Conservation (phyloP, 2,888 invertebrate species). For the Fragum whitleyi region DNA sequence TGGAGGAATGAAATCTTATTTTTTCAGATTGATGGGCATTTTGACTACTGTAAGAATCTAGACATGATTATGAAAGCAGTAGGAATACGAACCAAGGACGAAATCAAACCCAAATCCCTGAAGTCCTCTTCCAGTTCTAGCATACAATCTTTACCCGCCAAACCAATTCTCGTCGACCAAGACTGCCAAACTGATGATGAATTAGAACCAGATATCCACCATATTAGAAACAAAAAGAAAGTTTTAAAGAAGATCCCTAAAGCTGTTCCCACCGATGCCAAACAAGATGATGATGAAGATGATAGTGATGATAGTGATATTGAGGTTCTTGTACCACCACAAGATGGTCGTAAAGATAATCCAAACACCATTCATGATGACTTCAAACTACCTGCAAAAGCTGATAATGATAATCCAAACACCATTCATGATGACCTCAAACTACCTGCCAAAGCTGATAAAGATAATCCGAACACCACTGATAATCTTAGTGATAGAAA, state of each 20-base stretch:
- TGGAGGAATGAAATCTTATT: no score
- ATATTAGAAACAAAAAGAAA: background rate
- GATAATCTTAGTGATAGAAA: background rate
- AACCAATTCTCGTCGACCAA: background rate
- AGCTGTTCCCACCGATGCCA: background rate
- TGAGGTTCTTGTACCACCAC: background rate
- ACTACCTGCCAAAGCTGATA: background rate
- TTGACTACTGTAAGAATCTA: conserved; percentile 88
- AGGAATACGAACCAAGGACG: conserved; percentile 82
- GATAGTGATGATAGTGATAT: background rate
- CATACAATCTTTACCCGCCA: background rate
- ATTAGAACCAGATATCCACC: background rate
- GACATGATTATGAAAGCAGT: conserved; percentile 86
- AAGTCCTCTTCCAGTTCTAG: conserved; percentile 6
- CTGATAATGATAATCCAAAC: background rate
- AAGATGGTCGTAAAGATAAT: no score
- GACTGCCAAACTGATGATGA: conserved; percentile 26
- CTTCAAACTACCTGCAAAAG: no score
- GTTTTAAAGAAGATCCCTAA: background rate
- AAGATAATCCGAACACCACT: background rate
- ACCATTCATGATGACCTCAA: no score
- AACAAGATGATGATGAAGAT: background rate
- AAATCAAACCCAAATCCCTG: conserved; percentile 36
- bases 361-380: no score
- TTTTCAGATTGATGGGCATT: conserved; percentile 86